Base-by-base conservation (phyloP, 2,113 vertebrate genomes). In the Crotalus tigris region DNA sequence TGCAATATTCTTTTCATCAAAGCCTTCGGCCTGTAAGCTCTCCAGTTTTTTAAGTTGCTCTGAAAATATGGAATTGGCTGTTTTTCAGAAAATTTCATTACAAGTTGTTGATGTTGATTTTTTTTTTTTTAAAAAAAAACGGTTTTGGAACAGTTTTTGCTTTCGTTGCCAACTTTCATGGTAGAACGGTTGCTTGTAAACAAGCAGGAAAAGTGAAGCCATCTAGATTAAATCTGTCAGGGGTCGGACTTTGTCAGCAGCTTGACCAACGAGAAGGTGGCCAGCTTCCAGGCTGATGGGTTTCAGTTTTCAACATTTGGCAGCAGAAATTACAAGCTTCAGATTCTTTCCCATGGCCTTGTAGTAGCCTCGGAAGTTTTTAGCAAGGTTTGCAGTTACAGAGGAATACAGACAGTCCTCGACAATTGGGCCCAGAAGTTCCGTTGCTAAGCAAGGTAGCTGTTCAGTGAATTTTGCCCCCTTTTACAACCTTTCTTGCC, bases 341-440 rank as follows among this genome's bases (percentile, higher is more conserved):
- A 90, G 91, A 0, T 93, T 94, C 91, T 94, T 96, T 94, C 95
- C 93, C 92, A 33, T 91, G 95, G 95, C 92, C 93, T 95, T 94
- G 81, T 24, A 93, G 90, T 21, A 39, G 44, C 33, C 53, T 39
- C 75, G 12, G 93, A 85, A 90, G 55, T 57, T 92, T 96, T 94
- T 49, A 86, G 85, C 85, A 86, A 49, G 46, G 85, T 5, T 87
- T 87, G 44, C 24, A 0, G 10, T n/a, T 64, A 17, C n/a, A n/a
- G 12, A 75, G 13, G 64, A 26, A 4, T 24, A 24, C 59, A 61
- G 59, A 64, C 24, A 4, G 10, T 29, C 59, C 59, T 64, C 26
- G 10, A 29, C 24, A 29, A 26, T 26, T 29, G 59, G 26, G 26
- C 26, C 26, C 59, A 4, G 29, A 11, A 64, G 26, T 29, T 64